Percentiles rank a stretch among this genome's conserved stretches.
Conservation (phyloP, 2,888 invertebrate species). For the Mythimna vitellina region DNA sequence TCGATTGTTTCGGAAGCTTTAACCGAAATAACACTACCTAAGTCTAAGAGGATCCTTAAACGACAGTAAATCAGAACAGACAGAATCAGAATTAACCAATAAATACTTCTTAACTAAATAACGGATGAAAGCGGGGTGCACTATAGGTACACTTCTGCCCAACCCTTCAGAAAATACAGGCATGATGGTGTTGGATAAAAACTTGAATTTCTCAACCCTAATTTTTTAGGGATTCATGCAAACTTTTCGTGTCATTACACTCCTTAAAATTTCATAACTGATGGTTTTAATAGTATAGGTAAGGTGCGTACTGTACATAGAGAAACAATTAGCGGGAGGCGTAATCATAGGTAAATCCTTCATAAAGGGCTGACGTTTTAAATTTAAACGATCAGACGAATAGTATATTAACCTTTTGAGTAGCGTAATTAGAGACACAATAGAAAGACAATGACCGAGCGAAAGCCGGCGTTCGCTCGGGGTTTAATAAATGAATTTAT, state of each 20-base stretch:
- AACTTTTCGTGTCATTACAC: neutral
- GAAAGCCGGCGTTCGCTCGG: no score
- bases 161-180: neutral
- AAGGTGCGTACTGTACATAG: no score
- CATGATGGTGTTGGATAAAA: neutral
- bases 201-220: neutral
- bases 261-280: neutral
- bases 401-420: no score
- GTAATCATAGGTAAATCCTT: neutral
- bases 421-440: no score
- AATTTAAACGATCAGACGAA: no score
- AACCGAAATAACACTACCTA: slow-evolving; percentile 15
- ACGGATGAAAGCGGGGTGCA: neutral
- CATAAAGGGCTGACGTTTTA: neutral
- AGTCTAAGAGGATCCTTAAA: neutral
- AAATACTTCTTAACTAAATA: neutral
- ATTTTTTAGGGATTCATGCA: neutral
- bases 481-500: no score
- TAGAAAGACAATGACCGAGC: no score
- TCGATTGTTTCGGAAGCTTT: slow-evolving; percentile 10
- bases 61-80: slow-evolving; percentile 15
- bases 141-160: neutral
- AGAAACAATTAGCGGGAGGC: neutral
- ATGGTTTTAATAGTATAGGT: neutral
- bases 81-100: slow-evolving; percentile 10